Base-by-base conservation (phyloP, 1,140 invertebrate species). In the Nilaparvata lugens region DNA sequence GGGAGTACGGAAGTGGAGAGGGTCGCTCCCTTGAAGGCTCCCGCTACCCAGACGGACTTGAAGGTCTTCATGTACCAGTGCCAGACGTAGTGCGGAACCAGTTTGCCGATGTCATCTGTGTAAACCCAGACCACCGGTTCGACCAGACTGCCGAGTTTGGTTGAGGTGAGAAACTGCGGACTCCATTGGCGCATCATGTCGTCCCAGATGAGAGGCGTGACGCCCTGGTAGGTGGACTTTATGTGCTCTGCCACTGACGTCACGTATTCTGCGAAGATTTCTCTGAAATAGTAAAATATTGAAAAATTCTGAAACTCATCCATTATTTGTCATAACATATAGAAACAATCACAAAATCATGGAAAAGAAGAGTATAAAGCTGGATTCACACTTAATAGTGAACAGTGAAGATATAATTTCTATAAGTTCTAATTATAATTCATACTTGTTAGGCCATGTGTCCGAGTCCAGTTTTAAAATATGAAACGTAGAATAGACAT, bases 21-120 rank as follows among this genome's bases (percentile, higher is more conserved):
- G 64, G 71, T 74, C 4, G 78, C 76, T 28, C 77, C 83, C 71
- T 87, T 86, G 67, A 81, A 86, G 7, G 84, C 81, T 64, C 76
- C 78, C 5, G 83, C 84, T 13, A 78, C 74, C 84, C 84, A 87
- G 24, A 85, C 72, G 25, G 75, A 75, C 2, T 74, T 72, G 69
- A 86, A 87, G 7, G 79, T 71, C 63, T 35, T 45, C 18, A 52
- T n/a, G 28, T 67, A 67, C 51, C 52, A 61, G 35, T 56, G 23
- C 52, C 56, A 63, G 43, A 67, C 14, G 60, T 40, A 45, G 25
- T 54, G 19, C 28, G 55, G 25, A 16, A 56, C 25, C 59, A 60
- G 16, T 54, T 28, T 31, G 31, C 58, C 43, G 11, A 65, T 52
- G 52, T 65, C 55, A 21, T 43, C 45, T 16, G 58, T 64, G 51